phyloP scores from a whole-genome alignment of 2,888 invertebrate genomes.

The Cephus nigrinus region DNA sequence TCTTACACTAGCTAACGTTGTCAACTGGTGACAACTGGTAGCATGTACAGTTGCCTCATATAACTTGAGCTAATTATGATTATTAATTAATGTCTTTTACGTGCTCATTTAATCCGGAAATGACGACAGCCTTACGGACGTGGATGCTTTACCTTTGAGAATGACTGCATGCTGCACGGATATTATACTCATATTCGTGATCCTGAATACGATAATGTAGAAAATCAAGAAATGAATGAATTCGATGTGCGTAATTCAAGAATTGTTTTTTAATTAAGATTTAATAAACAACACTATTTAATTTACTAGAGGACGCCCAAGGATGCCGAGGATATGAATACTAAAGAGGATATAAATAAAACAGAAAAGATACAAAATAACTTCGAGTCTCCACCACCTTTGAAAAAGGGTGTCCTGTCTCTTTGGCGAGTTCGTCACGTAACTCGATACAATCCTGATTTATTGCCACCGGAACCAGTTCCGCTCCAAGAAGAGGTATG shows the following conservation, averaged over 20 bases:
- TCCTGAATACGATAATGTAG: slow-evolving; percentile 68
- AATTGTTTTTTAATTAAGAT: not conserved
- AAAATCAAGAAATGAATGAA: slow-evolving; percentile 60
- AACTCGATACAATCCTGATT: slow-evolving; percentile 75
- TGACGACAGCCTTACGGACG: slow-evolving; percentile 72
- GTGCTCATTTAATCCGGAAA: not conserved
- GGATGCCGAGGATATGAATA: not conserved
- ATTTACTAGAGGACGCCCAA: not conserved
- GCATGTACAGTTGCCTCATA: not conserved
- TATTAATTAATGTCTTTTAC: not conserved
- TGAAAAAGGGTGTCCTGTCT: slow-evolving; percentile 62
- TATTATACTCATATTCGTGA: slow-evolving; percentile 74
- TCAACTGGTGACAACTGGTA: not conserved
- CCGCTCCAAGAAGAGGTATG: slow-evolving; percentile 69
- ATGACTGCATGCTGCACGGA: slow-evolving; percentile 82
- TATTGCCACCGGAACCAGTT: slow-evolving; percentile 77
- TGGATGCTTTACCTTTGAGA: slow-evolving; percentile 81
- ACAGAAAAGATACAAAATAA: not conserved
- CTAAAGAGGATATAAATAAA: not conserved
- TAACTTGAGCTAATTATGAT: not conserved
- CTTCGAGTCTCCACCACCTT: slow-evolving; percentile 1
- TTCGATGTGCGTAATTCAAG: not conserved
- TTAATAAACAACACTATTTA: not conserved
- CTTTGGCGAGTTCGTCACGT: slow-evolving; percentile 79
- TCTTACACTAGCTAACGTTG: not conserved